phyloP scores from a whole-genome alignment of 2,113 vertebrate genomes.

The Gymnarchus niloticus region DNA sequence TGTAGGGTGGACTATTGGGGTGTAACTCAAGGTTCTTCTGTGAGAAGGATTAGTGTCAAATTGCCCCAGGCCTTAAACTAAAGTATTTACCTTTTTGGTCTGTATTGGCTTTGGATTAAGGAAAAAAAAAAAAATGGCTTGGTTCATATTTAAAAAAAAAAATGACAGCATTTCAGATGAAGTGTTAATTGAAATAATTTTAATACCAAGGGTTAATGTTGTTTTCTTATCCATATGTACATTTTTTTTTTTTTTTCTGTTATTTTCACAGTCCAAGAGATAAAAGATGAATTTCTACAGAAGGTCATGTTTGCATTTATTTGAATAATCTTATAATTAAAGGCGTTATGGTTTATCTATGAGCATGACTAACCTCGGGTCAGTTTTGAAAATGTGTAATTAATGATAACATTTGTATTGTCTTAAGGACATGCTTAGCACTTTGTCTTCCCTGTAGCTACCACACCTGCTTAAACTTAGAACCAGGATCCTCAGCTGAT shows the following conservation, averaged over 20 bases:
- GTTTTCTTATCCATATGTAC: neutral
- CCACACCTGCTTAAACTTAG: neutral
- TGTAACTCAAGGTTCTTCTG: neutral
- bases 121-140: neutral
- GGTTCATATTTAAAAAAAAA: neutral
- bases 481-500: neutral
- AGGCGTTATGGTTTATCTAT: neutral
- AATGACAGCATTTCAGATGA: neutral
- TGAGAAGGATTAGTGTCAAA: constrained; percentile 8
- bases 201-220: neutral
- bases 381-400: constrained; percentile 4
- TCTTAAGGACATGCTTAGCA: neutral
- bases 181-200: neutral
- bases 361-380: neutral
- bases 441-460: constrained; percentile 4
- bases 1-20: neutral
- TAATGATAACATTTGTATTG: neutral
- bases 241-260: neutral
- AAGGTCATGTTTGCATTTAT: neutral
- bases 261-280: neutral
- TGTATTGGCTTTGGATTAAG: neutral
- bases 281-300: neutral
- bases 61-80: neutral
- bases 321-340: constrained; percentile 6
- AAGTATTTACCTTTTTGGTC: neutral